Percentiles rank a stretch among this genome's conserved stretches.
Conservation (phyloP, 2,888 invertebrate species). For the Drosophila subsilvestris region DNA sequence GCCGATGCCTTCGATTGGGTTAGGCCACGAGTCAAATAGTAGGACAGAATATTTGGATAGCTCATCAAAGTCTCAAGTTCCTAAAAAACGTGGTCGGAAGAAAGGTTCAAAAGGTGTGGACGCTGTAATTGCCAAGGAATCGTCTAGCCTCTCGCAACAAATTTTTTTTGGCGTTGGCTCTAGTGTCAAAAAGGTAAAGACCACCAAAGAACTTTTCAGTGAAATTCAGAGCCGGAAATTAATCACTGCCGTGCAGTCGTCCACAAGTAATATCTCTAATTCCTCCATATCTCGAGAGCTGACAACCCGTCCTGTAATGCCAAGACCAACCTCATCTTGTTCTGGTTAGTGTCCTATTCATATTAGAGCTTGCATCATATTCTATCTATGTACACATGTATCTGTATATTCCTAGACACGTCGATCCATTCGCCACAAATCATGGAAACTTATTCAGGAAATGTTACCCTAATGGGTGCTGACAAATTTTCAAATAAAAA, state of each 20-base stretch:
- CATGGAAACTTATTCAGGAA: conserved; percentile 74
- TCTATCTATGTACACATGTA: not conserved
- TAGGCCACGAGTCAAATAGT: conserved; percentile 2
- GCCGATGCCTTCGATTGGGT: not conserved
- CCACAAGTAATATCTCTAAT: conserved; percentile 57
- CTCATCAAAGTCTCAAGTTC: conserved; percentile 42
- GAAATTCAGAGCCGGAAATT: conserved; percentile 83
- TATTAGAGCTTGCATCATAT: not conserved
- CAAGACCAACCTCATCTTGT: conserved; percentile 79
- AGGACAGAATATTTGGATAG: conserved; percentile 13
- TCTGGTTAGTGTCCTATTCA: conserved; percentile 72
- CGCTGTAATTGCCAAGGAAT: conserved; percentile 80
- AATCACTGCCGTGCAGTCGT: conserved; percentile 37
- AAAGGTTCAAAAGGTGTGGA: conserved; percentile 84
- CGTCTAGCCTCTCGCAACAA: conserved; percentile 77
- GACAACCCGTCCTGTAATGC: conserved; percentile 26
- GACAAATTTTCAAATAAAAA: conserved; percentile 56
- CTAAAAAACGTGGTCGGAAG: conserved; percentile 83
- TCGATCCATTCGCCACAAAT: conserved; percentile 78
- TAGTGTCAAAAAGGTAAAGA: conserved; percentile 83
- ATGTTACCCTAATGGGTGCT: conserved; percentile 62
- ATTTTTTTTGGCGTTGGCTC: conserved; percentile 72
- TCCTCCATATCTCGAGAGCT: conserved; percentile 24
- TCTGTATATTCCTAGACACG: conserved; percentile 55
- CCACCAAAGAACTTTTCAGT: conserved; percentile 83